phyloP scores from a whole-genome alignment of 1,140 invertebrate genomes.

The Macrotrachela quadricornifera region DNA sequence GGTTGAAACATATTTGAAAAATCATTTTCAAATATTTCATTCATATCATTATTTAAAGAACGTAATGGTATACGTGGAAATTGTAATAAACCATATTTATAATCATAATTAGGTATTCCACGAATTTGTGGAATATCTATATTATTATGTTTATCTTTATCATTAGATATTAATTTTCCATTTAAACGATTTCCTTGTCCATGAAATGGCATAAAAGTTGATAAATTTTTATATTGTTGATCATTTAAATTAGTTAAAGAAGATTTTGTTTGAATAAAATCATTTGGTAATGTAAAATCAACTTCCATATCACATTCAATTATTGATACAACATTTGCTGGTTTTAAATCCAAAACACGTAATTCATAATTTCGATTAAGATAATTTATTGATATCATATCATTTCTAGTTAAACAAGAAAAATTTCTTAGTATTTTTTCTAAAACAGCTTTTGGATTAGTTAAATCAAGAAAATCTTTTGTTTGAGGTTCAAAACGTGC shows the following conservation, averaged over 20 bases:
- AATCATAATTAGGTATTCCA: too few relatives aligned
- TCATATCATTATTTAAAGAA: too few relatives aligned
- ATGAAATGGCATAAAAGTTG: conserved; percentile 12
- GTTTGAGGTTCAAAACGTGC: conserved; percentile 91
- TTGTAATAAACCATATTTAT: too few relatives aligned
- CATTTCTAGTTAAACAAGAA: conserved; percentile 82
- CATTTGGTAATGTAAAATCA: conserved; percentile 74
- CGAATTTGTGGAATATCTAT: too few relatives aligned
- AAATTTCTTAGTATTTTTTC: conserved; percentile 91
- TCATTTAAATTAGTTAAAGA: too few relatives aligned
- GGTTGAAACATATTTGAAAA: too few relatives aligned
- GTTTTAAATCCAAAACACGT: conserved; percentile 79
- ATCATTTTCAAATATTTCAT: too few relatives aligned
- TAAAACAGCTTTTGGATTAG: conserved; percentile 74
- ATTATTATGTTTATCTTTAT: conserved; percentile 1
- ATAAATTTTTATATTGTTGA: background rate
- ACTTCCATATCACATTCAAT: conserved; percentile 99
- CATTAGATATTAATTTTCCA: conserved; percentile 23
- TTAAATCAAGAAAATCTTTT: conserved; percentile 86
- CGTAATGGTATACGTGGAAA: too few relatives aligned
- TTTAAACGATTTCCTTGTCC: conserved; percentile 26
- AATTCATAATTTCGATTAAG: conserved; percentile 78
- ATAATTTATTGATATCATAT: conserved; percentile 89
- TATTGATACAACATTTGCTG: conserved; percentile 77
- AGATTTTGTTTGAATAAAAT: background rate